phyloP scores from a whole-genome alignment of 2,797 vertebrate genomes.

The Gymnoscopelus braueri region DNA sequence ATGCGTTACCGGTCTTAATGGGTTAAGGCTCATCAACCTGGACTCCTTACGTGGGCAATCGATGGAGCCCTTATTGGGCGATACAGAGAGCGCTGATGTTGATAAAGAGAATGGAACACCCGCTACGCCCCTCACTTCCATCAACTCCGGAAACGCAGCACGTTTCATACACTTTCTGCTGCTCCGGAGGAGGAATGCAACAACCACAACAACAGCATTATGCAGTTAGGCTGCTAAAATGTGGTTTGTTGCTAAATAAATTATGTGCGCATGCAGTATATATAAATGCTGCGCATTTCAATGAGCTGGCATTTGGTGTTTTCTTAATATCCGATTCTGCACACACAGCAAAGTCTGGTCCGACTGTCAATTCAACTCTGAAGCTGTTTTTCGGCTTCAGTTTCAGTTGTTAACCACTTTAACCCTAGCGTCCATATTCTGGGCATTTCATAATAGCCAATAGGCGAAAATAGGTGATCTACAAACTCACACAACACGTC shows the following conservation, averaged over 20 bases:
- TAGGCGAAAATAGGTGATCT: too few relatives aligned
- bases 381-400: too few relatives aligned
- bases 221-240: not conserved
- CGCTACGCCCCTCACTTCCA: not conserved
- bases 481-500: too few relatives aligned
- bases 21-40: constrained; percentile 57
- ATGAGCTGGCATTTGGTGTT: too few relatives aligned
- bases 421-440: too few relatives aligned
- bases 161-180: not conserved
- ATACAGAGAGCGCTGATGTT: constrained; percentile 45
- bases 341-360: too few relatives aligned
- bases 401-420: too few relatives aligned
- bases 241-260: not conserved
- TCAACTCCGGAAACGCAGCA: not conserved
- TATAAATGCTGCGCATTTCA: too few relatives aligned
- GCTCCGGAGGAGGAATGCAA: not conserved
- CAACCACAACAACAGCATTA: not conserved
- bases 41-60: constrained; percentile 50
- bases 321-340: too few relatives aligned
- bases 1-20: too few relatives aligned
- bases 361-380: too few relatives aligned
- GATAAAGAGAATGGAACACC: constrained; percentile 21
- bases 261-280: not conserved
- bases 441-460: too few relatives aligned
- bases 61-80: constrained; percentile 47